Evolutionary conservation across 1,140 invertebrate genomes (phyloP), one percentile per base, ranked within the genome.

Genomic region (Sinonovacula constricta): DNA sequence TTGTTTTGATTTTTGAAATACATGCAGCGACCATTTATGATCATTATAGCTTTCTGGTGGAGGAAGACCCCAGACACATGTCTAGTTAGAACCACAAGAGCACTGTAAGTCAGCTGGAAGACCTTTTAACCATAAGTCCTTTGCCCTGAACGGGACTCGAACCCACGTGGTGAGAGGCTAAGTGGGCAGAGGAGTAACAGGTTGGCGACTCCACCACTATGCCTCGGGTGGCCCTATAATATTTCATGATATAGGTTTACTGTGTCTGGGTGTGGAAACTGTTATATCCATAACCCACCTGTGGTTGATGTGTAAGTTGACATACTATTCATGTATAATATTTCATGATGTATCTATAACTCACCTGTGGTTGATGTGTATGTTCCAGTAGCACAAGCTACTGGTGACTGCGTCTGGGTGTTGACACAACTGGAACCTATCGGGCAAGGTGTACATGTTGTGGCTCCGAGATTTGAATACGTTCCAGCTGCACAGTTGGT

Each of bases 381-480:
- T 7, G 70, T 56, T 54, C 88, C 88, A 24, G 62, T 33, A 18
- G 76, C 36, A 76, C 88, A 89, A 3, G 57, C n/a, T 24, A 66
- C 65, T 33, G 85, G 83, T 3, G 56, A 62, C 2, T 33, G 45
- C 18, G 69, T 62, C 0, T 57, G 31, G 12, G 39, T 33, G 1
- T 86, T 63, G 0, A 83, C 63, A 81, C 88, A 89, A 14, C 65
- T 77, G 15, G 75, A 83, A 24, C 88, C 88, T 15, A 80, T 53
- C 18, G 88, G 87, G 81, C 88, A 90, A 1, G 34, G 51, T n/a
- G 82, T 81, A 79, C 88, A 90, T 14, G 30, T 56, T 18, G 59
- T 51, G 18, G 75, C 71, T 7, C 86, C 85, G 10, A 54, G 72
- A 34, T 77, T 53, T 22, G 88, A 82, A 65, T 86, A 89, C 7